A percentile compares a stretch with the other conserved stretches of the same genome.
These are phyloP conservation scores for Micromesistius poutassou DNA, from an alignment of 2,797 vertebrate species.

Conservation along the genomic window DNA sequence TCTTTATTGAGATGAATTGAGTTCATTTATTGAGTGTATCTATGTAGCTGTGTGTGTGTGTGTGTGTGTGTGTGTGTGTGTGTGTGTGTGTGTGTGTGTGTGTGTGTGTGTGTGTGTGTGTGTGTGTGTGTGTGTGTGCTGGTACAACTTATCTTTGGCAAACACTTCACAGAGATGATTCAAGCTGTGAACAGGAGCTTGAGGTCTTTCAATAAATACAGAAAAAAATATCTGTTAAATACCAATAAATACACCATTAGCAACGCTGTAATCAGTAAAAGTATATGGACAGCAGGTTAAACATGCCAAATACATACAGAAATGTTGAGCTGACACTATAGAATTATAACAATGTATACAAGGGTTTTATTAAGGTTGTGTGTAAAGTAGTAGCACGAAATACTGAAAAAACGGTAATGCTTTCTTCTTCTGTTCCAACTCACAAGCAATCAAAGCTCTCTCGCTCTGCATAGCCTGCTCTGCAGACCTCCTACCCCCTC, in stretches of 20 bases:
- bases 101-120: conserved; percentile 6
- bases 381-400: conserved; percentile 36
- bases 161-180: conserved; percentile 34
- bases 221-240: conserved; percentile 16
- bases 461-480: not conserved
- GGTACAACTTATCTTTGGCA: conserved; percentile 34
- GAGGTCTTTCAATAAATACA: conserved; percentile 44
- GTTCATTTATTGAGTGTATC: too few species aligned
- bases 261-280: conserved; percentile 17
- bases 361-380: conserved; percentile 1
- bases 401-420: conserved; percentile 46
- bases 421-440: not conserved
- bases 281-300: conserved; percentile 28
- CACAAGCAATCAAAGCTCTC: not conserved
- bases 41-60: too few species aligned
- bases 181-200: not conserved
- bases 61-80: not conserved
- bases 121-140: conserved; percentile 9
- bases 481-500: conserved; percentile 37
- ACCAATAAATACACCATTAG: conserved; percentile 32
- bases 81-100: not conserved
- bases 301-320: conserved; percentile 2
- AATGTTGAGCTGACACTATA: not conserved
- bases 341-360: conserved; percentile 32
- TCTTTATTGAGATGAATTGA: conserved; percentile 1